A percentile compares a stretch with the other conserved stretches of the same genome.
Evolutionary conservation across 1,140 invertebrate genomes (phyloP).

Genomic region (Magallana angulata): DNA sequence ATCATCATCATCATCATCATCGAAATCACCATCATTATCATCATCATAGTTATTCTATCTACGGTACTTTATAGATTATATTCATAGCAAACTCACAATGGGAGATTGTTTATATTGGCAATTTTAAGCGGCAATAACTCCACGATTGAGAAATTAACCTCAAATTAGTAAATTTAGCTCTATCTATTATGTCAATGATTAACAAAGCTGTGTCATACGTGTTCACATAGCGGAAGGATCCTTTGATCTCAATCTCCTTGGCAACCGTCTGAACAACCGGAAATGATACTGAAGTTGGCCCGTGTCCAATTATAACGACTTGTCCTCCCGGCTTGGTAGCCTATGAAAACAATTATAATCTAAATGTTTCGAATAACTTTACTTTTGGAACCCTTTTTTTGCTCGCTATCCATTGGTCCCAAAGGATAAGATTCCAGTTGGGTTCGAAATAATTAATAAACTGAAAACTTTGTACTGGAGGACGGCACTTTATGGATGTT

Average conservation of each 20-base stretch:
- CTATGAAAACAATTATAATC: conserved; percentile 79
- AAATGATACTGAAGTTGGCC: conserved; percentile 87
- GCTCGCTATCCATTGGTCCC: too few relatives aligned
- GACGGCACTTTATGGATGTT: neutral
- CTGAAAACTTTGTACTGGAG: neutral
- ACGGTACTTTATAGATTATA: too few relatives aligned
- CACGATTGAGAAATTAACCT: too few relatives aligned
- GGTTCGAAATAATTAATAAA: neutral
- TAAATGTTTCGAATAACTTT: neutral
- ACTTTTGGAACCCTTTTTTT: too few relatives aligned
- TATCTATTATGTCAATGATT: too few relatives aligned
- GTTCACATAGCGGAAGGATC: conserved; percentile 94
- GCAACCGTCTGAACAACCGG: conserved; percentile 89
- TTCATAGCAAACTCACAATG: too few relatives aligned
- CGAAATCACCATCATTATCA: neutral
- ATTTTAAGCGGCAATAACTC: too few relatives aligned
- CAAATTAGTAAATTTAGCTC: too few relatives aligned
- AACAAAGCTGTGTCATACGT: conserved; percentile 82
- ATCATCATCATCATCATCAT: neutral
- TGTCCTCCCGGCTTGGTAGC: conserved; percentile 90
- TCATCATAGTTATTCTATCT: neutral
- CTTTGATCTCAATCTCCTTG: conserved; percentile 93
- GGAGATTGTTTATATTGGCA: too few relatives aligned
- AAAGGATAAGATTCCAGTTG: too few relatives aligned
- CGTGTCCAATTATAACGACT: conserved; percentile 93